Conservation (phyloP, 2,888 invertebrate species). For the Oegoconia quadripuncta region DNA sequence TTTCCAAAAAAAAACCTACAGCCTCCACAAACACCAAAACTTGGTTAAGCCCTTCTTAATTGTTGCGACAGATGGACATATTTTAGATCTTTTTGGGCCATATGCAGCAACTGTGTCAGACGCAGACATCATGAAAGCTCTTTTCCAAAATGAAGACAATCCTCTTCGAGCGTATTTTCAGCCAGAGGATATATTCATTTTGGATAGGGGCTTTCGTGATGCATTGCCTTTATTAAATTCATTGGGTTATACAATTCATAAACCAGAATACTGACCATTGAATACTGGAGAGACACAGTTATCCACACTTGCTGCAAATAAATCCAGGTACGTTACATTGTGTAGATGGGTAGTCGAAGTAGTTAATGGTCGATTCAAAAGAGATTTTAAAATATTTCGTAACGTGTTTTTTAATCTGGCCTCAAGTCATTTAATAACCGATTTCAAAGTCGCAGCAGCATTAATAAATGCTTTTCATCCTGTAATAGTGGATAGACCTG, state of each 20-base stretch:
- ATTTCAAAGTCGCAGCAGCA: slow-evolving; percentile 14
- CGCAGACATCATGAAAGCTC: slow-evolving; percentile 7
- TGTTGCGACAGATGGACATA: slow-evolving; percentile 12
- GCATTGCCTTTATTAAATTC: slow-evolving; percentile 1
- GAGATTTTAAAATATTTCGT: slow-evolving; percentile 16
- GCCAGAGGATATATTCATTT: slow-evolving; percentile 16
- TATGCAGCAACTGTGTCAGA: slow-evolving; percentile 11
- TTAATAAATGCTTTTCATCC: slow-evolving; percentile 17
- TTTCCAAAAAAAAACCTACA: slow-evolving; percentile 7
- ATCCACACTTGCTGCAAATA: slow-evolving; percentile 14
- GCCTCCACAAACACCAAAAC: slow-evolving; percentile 10
- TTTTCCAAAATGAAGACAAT: slow-evolving; percentile 2
- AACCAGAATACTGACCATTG: slow-evolving; percentile 13
- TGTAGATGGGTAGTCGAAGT: slow-evolving; percentile 18
- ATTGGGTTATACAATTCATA: slow-evolving; percentile 3
- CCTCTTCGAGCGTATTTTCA: slow-evolving; percentile 8
- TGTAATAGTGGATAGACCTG: slow-evolving; percentile 4
- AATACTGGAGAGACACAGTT: slow-evolving; percentile 14
- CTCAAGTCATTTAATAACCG: slow-evolving; percentile 10
- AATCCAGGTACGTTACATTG: slow-evolving; percentile 12
- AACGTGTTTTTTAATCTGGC: slow-evolving; percentile 9
- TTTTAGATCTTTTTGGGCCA: slow-evolving; percentile 11
- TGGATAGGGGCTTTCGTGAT: slow-evolving; percentile 19
- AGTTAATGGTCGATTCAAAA: slow-evolving; percentile 17
- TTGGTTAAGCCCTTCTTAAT: slow-evolving; percentile 12